Conservation (phyloP, 2,797 vertebrate species). For the Pogoniulus pusillus region DNA sequence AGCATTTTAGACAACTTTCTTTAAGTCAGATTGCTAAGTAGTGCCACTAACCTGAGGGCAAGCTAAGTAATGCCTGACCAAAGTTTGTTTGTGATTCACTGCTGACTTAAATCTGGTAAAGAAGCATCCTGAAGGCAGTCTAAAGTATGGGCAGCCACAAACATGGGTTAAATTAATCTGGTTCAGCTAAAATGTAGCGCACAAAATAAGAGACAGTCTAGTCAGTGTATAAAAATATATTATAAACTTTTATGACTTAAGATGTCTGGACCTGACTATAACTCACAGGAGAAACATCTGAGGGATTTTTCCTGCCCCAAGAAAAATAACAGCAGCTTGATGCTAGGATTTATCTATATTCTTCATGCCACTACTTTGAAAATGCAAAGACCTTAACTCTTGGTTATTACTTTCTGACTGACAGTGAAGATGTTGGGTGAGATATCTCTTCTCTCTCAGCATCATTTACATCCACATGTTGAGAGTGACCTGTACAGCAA, state of each 20-base stretch:
- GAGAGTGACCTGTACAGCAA: fast-evolving
- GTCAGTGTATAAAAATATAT: slow-evolving; percentile 29
- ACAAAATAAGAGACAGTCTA: slow-evolving; percentile 34
- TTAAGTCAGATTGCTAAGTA: slow-evolving; percentile 31
- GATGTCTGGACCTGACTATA: background rate
- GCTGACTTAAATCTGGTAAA: slow-evolving; percentile 41
- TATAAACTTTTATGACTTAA: slow-evolving; percentile 20
- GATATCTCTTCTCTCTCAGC: fast-evolving
- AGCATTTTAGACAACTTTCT: slow-evolving; percentile 29
- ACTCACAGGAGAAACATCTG: background rate
- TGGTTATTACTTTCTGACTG: background rate
- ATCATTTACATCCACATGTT: fast-evolving
- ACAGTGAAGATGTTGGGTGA: background rate
- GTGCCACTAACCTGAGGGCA: background rate
- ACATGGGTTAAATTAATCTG: slow-evolving; percentile 48
- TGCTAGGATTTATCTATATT: background rate
- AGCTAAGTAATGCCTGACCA: background rate
- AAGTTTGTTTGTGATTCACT: slow-evolving; percentile 44
- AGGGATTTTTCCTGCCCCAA: background rate
- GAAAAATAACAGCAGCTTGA: background rate
- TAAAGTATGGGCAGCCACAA: slow-evolving; percentile 34
- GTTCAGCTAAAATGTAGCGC: slow-evolving; percentile 16
- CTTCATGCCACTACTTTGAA: background rate
- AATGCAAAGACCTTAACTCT: background rate
- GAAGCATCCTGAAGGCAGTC: slow-evolving; percentile 13